phyloP scores from a whole-genome alignment of 2,797 vertebrate genomes.

The Periparus ater region DNA sequence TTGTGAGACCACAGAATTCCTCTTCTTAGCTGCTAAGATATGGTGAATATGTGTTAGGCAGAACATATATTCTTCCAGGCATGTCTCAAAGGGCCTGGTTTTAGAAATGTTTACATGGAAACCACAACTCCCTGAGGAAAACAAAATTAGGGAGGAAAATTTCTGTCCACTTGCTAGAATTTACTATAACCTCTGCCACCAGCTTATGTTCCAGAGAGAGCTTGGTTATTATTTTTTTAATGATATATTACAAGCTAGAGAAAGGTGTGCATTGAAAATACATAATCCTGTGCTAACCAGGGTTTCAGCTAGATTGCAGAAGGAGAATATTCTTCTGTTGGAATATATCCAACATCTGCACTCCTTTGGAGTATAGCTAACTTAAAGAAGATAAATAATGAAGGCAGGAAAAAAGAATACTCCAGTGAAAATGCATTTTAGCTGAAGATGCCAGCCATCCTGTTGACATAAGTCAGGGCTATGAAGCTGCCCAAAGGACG shows the following conservation, averaged over 20 bases:
- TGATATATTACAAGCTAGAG: background rate
- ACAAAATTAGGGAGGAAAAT: slow-evolving; percentile 24
- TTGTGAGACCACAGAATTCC: background rate
- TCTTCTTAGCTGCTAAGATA: slow-evolving; percentile 50
- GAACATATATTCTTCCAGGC: slow-evolving; percentile 31
- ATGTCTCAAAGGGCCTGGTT: slow-evolving; percentile 9
- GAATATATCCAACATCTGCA: background rate
- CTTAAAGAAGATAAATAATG: background rate
- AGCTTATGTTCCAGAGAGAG: background rate
- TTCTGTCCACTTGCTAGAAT: slow-evolving; percentile 50
- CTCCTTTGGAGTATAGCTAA: background rate
- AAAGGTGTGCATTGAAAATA: background rate
- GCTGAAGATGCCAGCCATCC: background rate
- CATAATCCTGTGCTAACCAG: background rate
- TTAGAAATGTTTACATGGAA: slow-evolving; percentile 54
- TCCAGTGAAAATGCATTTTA: background rate
- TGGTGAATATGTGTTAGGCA: background rate
- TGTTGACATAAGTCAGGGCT: background rate
- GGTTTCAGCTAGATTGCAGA: background rate
- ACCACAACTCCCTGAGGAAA: slow-evolving; percentile 45
- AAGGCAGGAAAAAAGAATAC: background rate
- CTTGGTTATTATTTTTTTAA: background rate
- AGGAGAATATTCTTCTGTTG: background rate
- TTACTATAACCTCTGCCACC: slow-evolving; percentile 34
- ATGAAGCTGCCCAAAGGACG: background rate